These are phyloP conservation scores for Falco cherrug DNA, from an alignment of 2,797 vertebrate genomes.

Conservation along the genomic window DNA sequence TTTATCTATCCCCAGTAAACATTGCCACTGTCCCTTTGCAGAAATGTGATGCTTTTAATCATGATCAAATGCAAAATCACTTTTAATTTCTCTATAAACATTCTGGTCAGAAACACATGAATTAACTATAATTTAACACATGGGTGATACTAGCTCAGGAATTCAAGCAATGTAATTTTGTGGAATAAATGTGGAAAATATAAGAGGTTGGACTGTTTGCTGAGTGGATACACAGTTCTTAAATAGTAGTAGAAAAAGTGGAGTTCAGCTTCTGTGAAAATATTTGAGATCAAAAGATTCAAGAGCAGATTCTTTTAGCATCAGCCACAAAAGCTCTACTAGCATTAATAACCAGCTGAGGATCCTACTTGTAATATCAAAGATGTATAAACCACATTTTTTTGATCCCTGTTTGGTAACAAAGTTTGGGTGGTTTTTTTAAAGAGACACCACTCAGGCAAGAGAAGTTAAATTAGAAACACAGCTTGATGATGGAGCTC, in stretches of 20 bases:
- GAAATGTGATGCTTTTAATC: background rate
- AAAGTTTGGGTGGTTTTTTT: background rate
- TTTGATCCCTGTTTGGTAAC: background rate
- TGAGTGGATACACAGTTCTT: background rate
- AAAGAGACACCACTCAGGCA: background rate
- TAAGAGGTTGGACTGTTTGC: background rate
- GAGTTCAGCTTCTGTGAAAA: background rate
- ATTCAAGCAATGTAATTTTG: background rate
- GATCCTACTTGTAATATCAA: background rate
- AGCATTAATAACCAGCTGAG: background rate
- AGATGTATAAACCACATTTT: background rate
- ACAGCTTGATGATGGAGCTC: background rate
- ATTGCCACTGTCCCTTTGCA: background rate
- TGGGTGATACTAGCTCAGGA: background rate
- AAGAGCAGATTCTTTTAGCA: background rate
- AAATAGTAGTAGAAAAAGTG: background rate
- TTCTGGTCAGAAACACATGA: background rate
- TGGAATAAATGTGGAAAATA: background rate
- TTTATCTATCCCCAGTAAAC: background rate
- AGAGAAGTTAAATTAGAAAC: background rate
- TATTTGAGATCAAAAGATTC: background rate
- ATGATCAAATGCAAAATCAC: background rate
- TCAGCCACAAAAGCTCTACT: background rate
- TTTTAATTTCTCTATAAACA: background rate
- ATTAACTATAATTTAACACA: background rate